Evolutionary conservation across 2,113 vertebrate genomes (phyloP).

Genomic region (Actenoides lindsayi): DNA sequence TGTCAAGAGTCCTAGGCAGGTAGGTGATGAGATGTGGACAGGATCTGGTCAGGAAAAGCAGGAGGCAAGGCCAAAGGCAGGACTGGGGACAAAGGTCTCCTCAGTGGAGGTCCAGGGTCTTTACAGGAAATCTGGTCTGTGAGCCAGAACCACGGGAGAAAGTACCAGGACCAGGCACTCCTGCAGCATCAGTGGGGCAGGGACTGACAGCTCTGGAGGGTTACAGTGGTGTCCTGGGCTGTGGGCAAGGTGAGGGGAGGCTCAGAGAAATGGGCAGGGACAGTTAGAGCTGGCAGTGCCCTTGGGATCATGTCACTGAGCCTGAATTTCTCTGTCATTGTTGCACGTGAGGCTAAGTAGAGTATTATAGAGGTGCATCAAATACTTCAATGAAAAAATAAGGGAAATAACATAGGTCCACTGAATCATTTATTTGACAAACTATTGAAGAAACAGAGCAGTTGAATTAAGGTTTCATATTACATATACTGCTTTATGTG

Average conservation of each 20-base stretch:
- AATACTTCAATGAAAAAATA: neutral
- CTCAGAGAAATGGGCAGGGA: neutral
- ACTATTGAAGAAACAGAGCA: neutral
- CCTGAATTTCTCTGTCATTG: neutral
- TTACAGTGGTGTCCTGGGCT: neutral
- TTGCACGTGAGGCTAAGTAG: neutral
- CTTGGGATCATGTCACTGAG: neutral
- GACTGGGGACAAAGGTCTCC: neutral
- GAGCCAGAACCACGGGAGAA: neutral
- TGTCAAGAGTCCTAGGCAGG: neutral
- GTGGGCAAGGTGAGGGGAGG: neutral
- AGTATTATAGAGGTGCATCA: neutral
- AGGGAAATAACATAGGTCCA: neutral
- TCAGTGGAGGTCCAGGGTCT: neutral
- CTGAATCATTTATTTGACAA: neutral
- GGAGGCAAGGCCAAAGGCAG: neutral
- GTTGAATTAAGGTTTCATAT: neutral
- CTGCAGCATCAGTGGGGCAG: neutral
- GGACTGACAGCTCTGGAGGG: rapidly evolving
- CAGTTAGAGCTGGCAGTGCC: neutral
- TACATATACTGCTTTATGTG: neutral
- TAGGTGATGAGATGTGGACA: neutral
- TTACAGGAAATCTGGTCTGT: neutral
- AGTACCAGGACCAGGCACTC: neutral
- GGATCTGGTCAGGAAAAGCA: neutral